Percentiles rank a stretch among this genome's conserved stretches.
Conservation (phyloP, 2,797 vertebrate species). For the Lithobates pipiens region DNA sequence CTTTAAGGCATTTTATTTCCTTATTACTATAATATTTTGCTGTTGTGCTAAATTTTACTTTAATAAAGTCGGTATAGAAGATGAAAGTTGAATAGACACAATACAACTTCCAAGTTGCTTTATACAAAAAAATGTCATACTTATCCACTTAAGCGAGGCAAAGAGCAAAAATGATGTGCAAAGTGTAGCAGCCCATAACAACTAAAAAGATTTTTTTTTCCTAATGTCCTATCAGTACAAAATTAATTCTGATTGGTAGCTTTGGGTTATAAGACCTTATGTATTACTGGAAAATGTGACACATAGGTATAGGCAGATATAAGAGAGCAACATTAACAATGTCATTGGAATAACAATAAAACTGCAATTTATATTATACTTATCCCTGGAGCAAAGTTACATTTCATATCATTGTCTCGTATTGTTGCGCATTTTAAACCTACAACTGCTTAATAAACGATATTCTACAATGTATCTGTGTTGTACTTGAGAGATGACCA, state of each 20-base stretch:
- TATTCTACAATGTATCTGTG: background rate
- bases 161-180: background rate
- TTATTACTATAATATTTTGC: no score
- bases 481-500: slow-evolving; percentile 36
- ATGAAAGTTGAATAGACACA: background rate
- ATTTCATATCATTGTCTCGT: background rate
- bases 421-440: background rate
- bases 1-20: no score
- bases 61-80: background rate
- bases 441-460: background rate
- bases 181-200: background rate
- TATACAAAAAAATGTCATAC: background rate
- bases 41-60: no score
- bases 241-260: background rate
- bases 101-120: background rate
- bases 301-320: background rate
- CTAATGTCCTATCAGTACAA: background rate
- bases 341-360: background rate
- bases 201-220: background rate
- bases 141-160: background rate
- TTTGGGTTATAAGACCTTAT: background rate
- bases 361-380: background rate
- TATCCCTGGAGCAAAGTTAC: background rate
- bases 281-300: background rate
- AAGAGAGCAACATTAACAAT: background rate